phyloP scores from a whole-genome alignment of 2,113 vertebrate species.

The Dicerorhinus sumatrensis region DNA sequence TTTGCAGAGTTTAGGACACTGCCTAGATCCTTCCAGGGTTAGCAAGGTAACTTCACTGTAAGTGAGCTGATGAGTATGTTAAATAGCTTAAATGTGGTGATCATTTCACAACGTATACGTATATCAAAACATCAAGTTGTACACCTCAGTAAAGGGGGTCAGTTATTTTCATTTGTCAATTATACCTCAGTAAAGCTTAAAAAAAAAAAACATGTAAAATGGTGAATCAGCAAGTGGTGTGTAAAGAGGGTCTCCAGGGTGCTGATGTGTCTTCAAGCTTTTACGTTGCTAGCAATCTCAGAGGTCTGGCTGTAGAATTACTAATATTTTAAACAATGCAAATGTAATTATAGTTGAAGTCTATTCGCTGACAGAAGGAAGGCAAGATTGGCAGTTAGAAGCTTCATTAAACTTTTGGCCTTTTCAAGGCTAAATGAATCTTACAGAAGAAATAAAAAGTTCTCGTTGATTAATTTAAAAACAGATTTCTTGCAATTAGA shows the following conservation, averaged over 20 bases:
- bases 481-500: conserved; percentile 55
- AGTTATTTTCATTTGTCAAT: background rate
- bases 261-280: background rate
- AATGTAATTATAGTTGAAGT: conserved; percentile 64
- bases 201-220: background rate
- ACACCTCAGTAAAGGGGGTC: background rate
- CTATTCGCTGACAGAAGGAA: conserved; percentile 31
- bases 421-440: conserved; percentile 69
- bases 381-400: conserved; percentile 69
- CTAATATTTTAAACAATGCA: conserved; percentile 62
- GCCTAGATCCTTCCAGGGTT: background rate
- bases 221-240: fast-evolving
- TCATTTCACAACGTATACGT: background rate
- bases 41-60: background rate
- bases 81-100: background rate
- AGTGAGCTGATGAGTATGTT: background rate
- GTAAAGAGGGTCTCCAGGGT: background rate
- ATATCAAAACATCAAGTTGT: background rate
- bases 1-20: background rate
- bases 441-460: conserved; percentile 55
- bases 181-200: background rate
- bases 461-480: conserved; percentile 57
- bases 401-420: conserved; percentile 74
- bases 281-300: background rate
- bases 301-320: conserved; percentile 39